Evolutionary conservation across 1,140 invertebrate species (phyloP).

Genomic region (Ylistrum balloti): DNA sequence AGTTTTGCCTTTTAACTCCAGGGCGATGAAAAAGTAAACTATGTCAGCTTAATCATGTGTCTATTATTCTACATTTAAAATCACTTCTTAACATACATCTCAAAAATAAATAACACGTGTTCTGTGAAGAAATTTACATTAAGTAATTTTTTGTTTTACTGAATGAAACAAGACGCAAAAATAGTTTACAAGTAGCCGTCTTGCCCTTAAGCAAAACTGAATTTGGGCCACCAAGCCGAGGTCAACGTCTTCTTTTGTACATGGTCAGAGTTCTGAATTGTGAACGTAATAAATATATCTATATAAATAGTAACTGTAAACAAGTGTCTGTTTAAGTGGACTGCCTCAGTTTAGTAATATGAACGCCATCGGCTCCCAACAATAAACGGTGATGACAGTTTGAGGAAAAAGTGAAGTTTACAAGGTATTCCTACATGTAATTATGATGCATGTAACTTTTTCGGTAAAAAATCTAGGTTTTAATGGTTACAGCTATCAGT

Average conservation of each 20-base stretch:
- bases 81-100: background rate
- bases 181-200: too few relatives aligned
- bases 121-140: background rate
- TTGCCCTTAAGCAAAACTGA: too few relatives aligned
- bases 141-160: background rate
- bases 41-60: background rate
- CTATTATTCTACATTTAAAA: background rate
- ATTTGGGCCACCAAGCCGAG: background rate
- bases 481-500: too few relatives aligned
- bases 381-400: too few relatives aligned
- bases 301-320: conserved; percentile 1
- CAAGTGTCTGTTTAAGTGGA: background rate
- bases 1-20: background rate
- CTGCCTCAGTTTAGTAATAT: background rate
- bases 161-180: too few relatives aligned
- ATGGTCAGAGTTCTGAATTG: background rate
- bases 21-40: background rate
- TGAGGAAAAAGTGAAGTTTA: too few relatives aligned
- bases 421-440: too few relatives aligned
- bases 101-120: background rate
- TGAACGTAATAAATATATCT: background rate
- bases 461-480: too few relatives aligned
- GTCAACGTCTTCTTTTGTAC: background rate
- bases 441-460: too few relatives aligned
- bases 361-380: background rate